Percentiles rank a stretch among this genome's conserved stretches.
Evolutionary conservation across 1,140 invertebrate species (phyloP).

Genomic region (Zophobas atratus): DNA sequence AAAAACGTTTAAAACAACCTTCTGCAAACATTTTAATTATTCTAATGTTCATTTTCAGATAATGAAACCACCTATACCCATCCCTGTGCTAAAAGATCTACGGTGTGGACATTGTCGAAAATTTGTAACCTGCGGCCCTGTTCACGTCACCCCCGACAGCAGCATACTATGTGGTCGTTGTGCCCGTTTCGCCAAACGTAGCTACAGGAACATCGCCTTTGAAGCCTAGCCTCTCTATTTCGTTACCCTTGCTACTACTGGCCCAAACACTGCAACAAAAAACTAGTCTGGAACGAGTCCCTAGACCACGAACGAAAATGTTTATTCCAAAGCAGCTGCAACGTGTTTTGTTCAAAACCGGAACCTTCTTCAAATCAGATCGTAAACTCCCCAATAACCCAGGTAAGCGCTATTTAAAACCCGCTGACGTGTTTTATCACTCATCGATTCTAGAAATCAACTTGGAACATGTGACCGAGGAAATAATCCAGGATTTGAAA

Average conservation of each 20-base stretch:
- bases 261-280: slow-evolving; percentile 59
- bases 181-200: slow-evolving; percentile 35
- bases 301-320: slow-evolving; percentile 62
- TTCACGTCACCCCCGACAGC: slow-evolving; percentile 56
- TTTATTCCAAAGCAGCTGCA: slow-evolving; percentile 56
- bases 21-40: no score
- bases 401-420: slow-evolving; percentile 3
- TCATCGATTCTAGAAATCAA: slow-evolving; percentile 60
- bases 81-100: slow-evolving; percentile 51
- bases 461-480: slow-evolving; percentile 56
- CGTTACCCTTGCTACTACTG: slow-evolving; percentile 64
- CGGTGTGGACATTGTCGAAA: slow-evolving; percentile 59
- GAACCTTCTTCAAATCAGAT: slow-evolving; percentile 58
- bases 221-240: slow-evolving; percentile 62
- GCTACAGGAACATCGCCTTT: slow-evolving; percentile 58
- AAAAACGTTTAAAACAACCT: no score
- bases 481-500: slow-evolving; percentile 57
- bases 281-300: slow-evolving; percentile 60
- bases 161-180: slow-evolving; percentile 62
- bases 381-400: slow-evolving; percentile 51
- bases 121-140: slow-evolving; percentile 61
- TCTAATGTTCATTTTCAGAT: slow-evolving; percentile 43
- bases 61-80: slow-evolving; percentile 52
- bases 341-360: slow-evolving; percentile 55
- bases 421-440: neutral